Conservation (phyloP, 2,113 vertebrate species). For the Vireo altiloquus region DNA sequence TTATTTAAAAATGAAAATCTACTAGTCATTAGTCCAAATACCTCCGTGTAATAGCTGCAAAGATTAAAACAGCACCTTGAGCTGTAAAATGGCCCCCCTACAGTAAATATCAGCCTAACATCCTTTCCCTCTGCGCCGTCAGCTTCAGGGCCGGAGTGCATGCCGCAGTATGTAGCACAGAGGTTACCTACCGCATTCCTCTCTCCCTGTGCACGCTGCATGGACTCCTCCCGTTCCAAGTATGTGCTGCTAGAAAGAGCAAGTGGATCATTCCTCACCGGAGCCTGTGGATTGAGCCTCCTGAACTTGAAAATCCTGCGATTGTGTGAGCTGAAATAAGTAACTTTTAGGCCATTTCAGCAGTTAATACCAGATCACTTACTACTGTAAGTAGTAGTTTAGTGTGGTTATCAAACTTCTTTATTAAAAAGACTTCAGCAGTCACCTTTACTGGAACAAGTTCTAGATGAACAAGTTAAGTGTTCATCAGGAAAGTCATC, state of each 20-base stretch:
- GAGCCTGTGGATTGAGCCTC: neutral
- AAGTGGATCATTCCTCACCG: neutral
- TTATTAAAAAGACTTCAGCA: neutral
- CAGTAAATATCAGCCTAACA: too few relatives aligned
- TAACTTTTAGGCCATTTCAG: neutral
- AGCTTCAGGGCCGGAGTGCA: rapidly evolving
- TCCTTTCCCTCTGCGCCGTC: neutral
- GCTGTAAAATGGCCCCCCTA: neutral
- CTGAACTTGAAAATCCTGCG: neutral
- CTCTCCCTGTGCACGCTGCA: rapidly evolving
- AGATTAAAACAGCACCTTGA: neutral
- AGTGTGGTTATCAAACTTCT: neutral
- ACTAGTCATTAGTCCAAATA: neutral
- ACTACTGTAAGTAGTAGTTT: neutral
- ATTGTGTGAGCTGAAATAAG: neutral
- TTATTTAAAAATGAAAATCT: neutral
- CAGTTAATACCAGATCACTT: neutral
- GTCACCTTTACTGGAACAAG: neutral
- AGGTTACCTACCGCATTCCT: neutral
- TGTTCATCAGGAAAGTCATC: neutral
- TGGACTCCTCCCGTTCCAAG: neutral
- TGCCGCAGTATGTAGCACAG: neutral
- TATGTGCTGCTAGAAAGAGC: neutral
- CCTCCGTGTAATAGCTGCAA: neutral
- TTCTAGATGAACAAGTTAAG: neutral